A percentile compares a stretch with the other conserved stretches of the same genome.
These are phyloP conservation scores for Cnemophilus loriae DNA, from an alignment of 2,113 vertebrate species.

Conservation along the genomic window DNA sequence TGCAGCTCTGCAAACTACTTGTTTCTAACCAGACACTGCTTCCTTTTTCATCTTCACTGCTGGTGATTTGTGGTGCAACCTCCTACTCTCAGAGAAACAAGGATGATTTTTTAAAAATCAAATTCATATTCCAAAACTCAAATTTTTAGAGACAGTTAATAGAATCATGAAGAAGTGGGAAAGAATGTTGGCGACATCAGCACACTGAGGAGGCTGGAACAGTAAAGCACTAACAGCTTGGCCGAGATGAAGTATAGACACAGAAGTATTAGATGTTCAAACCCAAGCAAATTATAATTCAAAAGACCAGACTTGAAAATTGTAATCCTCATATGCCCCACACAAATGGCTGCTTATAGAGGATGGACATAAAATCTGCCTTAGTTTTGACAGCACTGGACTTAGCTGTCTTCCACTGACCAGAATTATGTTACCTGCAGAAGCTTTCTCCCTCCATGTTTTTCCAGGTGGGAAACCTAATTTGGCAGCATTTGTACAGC, in stretches of 20 bases:
- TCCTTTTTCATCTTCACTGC: neutral
- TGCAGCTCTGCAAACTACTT: neutral
- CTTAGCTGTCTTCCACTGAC: neutral
- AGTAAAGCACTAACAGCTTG: neutral
- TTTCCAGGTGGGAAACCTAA: neutral
- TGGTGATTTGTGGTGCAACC: neutral
- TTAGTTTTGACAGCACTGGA: neutral
- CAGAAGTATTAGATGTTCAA: neutral
- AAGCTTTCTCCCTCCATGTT: neutral
- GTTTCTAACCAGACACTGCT: neutral
- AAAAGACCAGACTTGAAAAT: neutral
- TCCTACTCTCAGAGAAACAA: neutral
- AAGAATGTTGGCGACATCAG: neutral
- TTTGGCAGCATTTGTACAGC: neutral
- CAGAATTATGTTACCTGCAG: neutral
- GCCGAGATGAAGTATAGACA: neutral
- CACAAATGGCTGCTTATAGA: neutral
- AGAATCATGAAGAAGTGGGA: neutral
- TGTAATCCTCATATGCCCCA: neutral
- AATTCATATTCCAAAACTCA: neutral
- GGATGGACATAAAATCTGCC: neutral
- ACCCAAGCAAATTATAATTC: neutral
- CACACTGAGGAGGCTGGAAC: neutral
- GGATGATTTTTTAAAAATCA: neutral
- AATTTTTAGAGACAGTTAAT: neutral